Percentiles rank a stretch among this genome's conserved stretches.
Conservation (phyloP, 2,888 invertebrate species). For the Tetropium fuscum region DNA sequence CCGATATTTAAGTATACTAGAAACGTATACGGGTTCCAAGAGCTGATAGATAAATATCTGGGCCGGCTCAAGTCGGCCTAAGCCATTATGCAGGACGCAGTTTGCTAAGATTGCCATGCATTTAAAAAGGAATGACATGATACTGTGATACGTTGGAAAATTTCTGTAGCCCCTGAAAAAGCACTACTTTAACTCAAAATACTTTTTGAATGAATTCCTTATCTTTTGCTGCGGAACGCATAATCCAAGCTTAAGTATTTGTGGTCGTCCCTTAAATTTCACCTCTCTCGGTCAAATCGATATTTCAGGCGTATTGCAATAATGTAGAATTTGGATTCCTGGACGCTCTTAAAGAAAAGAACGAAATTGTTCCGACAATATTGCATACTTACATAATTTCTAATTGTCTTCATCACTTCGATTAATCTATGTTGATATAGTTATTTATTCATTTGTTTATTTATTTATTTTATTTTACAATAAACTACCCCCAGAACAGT, state of each 20-base stretch:
- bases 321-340: conserved; percentile 2
- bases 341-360: too few relatives aligned
- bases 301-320: conserved; percentile 2
- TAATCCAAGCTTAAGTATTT: neutral
- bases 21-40: neutral
- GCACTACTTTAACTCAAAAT: conserved; percentile 1
- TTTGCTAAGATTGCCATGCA: conserved; percentile 10
- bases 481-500: too few relatives aligned
- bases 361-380: too few relatives aligned
- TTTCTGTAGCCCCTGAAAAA: neutral
- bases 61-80: conserved; percentile 3
- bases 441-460: too few relatives aligned
- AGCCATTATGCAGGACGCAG: conserved; percentile 17
- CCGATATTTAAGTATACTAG: conserved; percentile 3
- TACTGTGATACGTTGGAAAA: neutral
- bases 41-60: conserved; percentile 17
- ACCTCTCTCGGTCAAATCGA: conserved; percentile 1
- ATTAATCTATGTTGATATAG: too few relatives aligned
- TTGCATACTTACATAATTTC: too few relatives aligned
- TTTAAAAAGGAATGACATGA: conserved; percentile 16
- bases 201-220: conserved; percentile 3
- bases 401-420: too few relatives aligned
- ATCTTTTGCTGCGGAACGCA: neutral
- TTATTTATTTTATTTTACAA: too few relatives aligned
- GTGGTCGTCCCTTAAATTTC: neutral